Evolutionary conservation across 2,113 vertebrate genomes (phyloP).

Genomic region (Aptenodytes forsteri): DNA sequence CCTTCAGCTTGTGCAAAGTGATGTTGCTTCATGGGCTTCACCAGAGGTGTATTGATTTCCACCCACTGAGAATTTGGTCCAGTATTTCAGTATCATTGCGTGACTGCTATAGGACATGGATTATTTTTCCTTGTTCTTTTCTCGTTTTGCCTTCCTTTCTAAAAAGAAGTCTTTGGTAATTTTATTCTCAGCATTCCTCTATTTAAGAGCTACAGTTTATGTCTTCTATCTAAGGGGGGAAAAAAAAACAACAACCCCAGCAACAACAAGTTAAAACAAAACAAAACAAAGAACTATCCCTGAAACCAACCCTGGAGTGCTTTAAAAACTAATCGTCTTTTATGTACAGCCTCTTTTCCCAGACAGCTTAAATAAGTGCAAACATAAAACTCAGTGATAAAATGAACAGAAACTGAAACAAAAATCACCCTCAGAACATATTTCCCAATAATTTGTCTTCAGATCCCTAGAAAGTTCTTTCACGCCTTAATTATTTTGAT

Average conservation of each 20-base stretch:
- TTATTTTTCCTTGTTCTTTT: not conserved
- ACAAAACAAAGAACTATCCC: conserved; percentile 23
- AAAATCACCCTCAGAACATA: conserved; percentile 5
- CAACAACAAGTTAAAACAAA: conserved; percentile 26
- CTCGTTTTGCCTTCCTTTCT: conserved; percentile 4
- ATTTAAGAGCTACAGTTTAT: conserved; percentile 69
- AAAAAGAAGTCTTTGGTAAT: conserved; percentile 11
- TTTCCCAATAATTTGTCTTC: conserved; percentile 42
- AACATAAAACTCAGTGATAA: conserved; percentile 71
- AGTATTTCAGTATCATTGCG: not conserved
- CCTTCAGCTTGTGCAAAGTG: not conserved
- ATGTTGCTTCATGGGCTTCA: not conserved
- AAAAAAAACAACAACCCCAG: not conserved
- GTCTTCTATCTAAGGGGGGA: conserved; percentile 47
- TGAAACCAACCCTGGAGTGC: conserved; percentile 67
- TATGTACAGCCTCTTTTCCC: conserved; percentile 70
- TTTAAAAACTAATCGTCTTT: conserved; percentile 78
- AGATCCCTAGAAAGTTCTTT: conserved; percentile 19
- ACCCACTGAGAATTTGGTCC: not conserved
- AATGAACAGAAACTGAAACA: conserved; percentile 56
- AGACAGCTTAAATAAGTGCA: conserved; percentile 71
- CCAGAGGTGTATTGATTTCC: not conserved
- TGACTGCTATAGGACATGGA: not conserved
- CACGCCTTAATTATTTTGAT: conserved; percentile 2
- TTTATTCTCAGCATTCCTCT: conserved; percentile 59